Evolutionary conservation across 2,888 invertebrate species (phyloP), one percentile per base, ranked within the genome.

Genomic region (Therioaphis trifolii): DNA sequence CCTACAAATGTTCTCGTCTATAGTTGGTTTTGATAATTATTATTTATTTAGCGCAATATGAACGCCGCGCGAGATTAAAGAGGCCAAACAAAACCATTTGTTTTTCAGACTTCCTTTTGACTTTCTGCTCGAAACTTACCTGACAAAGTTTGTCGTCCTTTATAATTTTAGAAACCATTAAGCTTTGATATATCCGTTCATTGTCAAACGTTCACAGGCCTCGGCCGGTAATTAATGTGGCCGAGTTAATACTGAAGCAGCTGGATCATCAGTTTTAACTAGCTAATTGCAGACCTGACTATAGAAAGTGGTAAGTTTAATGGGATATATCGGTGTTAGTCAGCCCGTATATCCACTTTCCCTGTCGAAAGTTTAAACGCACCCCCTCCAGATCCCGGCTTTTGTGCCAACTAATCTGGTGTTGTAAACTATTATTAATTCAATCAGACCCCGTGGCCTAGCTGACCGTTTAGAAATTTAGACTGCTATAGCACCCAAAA

Each of bases 401-500:
- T 63, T 82, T 82, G 82, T 82, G 82, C 72, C 72, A 74, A 74
- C 72, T 82, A 82, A 82, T 82, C 74, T 63, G 82, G 27, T 35
- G 74, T 52, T 74, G 82, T 74, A 82, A 82, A 82, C 82, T 82
- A 74, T 74, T 82, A 82, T 82, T 74, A 82, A 82, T 82, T 82
- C 82, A 82, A 74, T 82, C 82, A 46, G 24, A 49, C 82, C 66
- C 12, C 29, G 4, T 24, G 52, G 18, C 35, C 15, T 9, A 3
- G 21, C 35, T 74, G 82, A 82, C 82, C 74, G 49, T 63, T 82
- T 40, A 74, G 82, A 63, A 74, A 82, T 21, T 35, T 35, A n/a
- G 52, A 43, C 61, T 35, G n/a, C 49, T 15, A 21, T 35, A 5
- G 24, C 35, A 35, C 46, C 14, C 63, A 7, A 0, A 76, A 46